Evolutionary conservation across 2,888 invertebrate genomes (phyloP), one percentile per base, ranked within the genome.

Genomic region (Tetragnatha montana): DNA sequence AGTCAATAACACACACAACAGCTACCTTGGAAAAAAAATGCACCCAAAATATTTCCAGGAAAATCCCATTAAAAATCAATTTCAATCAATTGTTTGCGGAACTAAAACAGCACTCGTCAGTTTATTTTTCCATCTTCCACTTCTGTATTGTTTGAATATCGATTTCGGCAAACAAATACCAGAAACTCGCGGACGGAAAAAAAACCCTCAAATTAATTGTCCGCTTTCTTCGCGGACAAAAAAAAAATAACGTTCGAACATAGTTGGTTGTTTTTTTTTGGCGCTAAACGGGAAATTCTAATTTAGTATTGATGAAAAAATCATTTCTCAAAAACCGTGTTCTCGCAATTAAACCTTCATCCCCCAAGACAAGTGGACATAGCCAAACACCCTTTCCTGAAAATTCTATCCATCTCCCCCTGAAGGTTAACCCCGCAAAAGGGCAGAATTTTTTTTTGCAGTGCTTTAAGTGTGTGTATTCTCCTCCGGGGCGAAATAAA

Each of bases 381-480:
- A n/a, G n/a, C 71, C n/a, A 19, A 19, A 71, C 12, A 71, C 12
- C 19, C 19, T 19, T 10, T 19, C 71, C 12, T 7, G 6, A 50
- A 50, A 49, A 76, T 49, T 76, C 50, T 76, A 50, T 8, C 50
- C 49, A 76, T 50, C 17, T 2, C 12, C 60, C 12, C 60, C 60
- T 60, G 4, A 60, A 60, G 60, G 60, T 60, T 60, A 60, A 60
- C 60, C 60, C 60, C 60, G n/a, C 10, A 75, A 75, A 22, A 60
- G 51, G 51, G 35, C 21, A 35, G 21, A 82, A 50, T 74, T 47
- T 49, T 8, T 35, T 74, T 82, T 22, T 22, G 6, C 17, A 50
- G 10, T 10, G 14, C 50, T 82, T 82, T 82, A 74, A 74, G 35
- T 74, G 51, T 82, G 21, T 74, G 51, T 21, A 71, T 22, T 51